A percentile compares a stretch with the other conserved stretches of the same genome.
These are phyloP conservation scores for Drosophila limbata DNA, from an alignment of 2,888 invertebrate genomes.

Conservation along the genomic window DNA sequence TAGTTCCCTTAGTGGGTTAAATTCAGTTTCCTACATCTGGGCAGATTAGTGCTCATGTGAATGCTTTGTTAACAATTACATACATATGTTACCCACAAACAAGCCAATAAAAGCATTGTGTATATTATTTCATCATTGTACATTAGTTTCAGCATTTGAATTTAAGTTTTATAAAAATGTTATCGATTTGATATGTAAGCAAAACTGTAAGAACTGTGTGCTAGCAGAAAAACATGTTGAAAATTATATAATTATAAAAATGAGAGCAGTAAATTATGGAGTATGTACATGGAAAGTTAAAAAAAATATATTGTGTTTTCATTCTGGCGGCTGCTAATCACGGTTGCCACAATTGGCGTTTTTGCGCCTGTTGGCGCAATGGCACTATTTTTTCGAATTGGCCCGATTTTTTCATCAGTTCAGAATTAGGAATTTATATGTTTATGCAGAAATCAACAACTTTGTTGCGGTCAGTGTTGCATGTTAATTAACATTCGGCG, in stretches of 20 bases:
- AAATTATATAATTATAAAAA: conserved; percentile 37
- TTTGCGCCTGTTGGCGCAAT: no score
- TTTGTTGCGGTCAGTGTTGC: no score
- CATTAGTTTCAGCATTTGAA: conserved; percentile 27
- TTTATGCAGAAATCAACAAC: no score
- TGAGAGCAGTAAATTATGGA: conserved; percentile 54
- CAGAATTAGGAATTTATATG: no score
- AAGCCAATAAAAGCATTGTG: conserved; percentile 33
- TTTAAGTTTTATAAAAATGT: conserved; percentile 49
- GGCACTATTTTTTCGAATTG: no score
- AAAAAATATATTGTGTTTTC: background rate
- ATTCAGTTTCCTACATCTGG: conserved; percentile 78
- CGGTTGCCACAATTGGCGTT: no score
- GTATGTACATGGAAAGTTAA: conserved; percentile 52
- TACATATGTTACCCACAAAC: conserved; percentile 30
- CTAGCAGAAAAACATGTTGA: conserved; percentile 46
- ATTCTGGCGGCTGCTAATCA: background rate
- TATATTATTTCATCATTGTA: conserved; percentile 43
- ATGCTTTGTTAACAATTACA: conserved; percentile 28
- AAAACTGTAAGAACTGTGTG: conserved; percentile 54
- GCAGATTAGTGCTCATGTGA: conserved; percentile 71
- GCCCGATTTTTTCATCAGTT: no score
- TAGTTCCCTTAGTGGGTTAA: conserved; percentile 85
- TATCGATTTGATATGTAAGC: conserved; percentile 60
- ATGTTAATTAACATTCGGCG: no score